Evolutionary conservation across 35 echinoderm and acorn worm species (phyloP).

Genomic region (Ophioderma brevispina): DNA sequence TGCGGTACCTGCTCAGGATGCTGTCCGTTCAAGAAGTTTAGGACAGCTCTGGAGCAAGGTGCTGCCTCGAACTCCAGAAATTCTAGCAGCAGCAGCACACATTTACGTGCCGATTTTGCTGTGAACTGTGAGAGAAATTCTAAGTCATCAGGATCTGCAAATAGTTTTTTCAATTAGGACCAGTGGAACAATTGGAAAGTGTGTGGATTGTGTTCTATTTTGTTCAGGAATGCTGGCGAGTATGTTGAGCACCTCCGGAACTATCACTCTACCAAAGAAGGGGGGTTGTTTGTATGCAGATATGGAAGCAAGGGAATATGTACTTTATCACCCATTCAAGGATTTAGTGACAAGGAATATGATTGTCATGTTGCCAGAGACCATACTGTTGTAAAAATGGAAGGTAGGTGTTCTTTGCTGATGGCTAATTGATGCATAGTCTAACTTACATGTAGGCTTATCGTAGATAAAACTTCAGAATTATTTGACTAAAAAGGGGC

Average conservation of each 20-base stretch:
- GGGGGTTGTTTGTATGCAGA: conserved; percentile 85
- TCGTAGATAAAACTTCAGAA: no score
- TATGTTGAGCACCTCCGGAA: conserved; percentile 83
- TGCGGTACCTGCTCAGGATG: no score
- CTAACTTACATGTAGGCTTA: no score
- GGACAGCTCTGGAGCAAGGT: no score
- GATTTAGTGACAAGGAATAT: conserved; percentile 91
- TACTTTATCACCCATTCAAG: conserved; percentile 73
- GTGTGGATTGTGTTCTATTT: conserved; percentile 63
- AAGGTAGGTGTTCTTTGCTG: not conserved
- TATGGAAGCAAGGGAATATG: conserved; percentile 84
- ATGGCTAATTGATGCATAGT: not conserved
- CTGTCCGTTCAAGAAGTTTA: no score
- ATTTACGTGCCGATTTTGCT: no score
- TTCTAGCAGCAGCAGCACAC: no score
- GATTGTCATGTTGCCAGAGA: conserved; percentile 95
- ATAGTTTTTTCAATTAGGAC: not conserved
- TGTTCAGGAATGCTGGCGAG: conserved; percentile 68
- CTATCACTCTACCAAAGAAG: conserved; percentile 75
- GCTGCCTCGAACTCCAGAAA: no score
- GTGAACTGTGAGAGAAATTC: no score
- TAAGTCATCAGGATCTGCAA: no score
- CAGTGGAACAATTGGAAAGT: conserved; percentile 36
- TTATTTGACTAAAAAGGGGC: not conserved
- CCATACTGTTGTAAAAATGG: conserved; percentile 20